These are phyloP conservation scores for Bellardia pandia DNA, from an alignment of 2,888 invertebrate species.

Conservation along the genomic window DNA sequence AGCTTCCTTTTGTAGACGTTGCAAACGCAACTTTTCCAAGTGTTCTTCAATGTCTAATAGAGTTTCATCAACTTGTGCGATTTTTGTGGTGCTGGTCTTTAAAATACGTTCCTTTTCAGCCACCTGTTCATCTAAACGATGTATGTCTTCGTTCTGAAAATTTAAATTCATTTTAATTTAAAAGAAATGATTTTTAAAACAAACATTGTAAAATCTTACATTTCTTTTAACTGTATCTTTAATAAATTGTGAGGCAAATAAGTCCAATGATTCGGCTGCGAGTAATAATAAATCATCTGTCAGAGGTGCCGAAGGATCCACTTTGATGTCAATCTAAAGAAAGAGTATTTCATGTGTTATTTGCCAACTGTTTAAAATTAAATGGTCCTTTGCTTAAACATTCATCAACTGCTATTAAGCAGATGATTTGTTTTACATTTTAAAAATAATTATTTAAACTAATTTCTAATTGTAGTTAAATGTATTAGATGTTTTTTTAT, in stretches of 20 bases:
- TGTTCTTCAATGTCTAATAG: conserved; percentile 88
- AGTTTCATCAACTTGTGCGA: conserved; percentile 89
- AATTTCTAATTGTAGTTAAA: too few species aligned
- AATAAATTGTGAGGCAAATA: conserved; percentile 87
- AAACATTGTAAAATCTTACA: conserved; percentile 85
- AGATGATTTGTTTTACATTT: too few species aligned
- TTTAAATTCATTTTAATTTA: conserved; percentile 54
- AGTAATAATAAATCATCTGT: conserved; percentile 88
- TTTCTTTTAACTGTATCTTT: conserved; percentile 89
- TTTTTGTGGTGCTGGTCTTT: conserved; percentile 87
- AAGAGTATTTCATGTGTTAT: not conserved
- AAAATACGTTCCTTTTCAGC: conserved; percentile 85
- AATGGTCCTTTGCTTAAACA: too few species aligned
- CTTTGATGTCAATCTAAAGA: conserved; percentile 85
- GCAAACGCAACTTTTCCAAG: conserved; percentile 85
- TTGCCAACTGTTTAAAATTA: too few species aligned
- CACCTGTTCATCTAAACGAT: conserved; percentile 89
- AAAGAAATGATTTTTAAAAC: not conserved
- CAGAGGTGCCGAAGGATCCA: conserved; percentile 85
- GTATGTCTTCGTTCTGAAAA: conserved; percentile 89
- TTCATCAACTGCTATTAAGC: too few species aligned
- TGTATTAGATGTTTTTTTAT: too few species aligned
- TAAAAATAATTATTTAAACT: too few species aligned
- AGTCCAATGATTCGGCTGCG: conserved; percentile 88
- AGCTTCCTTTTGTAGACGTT: conserved; percentile 77